These are phyloP conservation scores for Stratiolaelaps scimitus DNA, from an alignment of 1,140 invertebrate genomes.

Conservation along the genomic window DNA sequence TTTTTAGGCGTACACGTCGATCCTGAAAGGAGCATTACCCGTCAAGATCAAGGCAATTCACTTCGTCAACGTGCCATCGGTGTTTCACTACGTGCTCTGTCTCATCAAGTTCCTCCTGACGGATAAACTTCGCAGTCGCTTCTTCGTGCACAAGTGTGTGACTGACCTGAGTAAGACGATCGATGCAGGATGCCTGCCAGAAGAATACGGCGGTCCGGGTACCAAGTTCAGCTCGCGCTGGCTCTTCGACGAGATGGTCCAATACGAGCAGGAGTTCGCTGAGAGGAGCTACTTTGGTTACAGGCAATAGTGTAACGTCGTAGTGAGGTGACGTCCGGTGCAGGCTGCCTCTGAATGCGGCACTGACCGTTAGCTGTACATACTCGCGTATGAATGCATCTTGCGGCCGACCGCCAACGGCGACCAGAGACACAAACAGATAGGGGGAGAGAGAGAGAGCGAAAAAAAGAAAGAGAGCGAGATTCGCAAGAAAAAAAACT, in stretches of 20 bases:
- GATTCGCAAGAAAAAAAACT: no score
- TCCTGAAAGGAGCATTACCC: constrained; percentile 20
- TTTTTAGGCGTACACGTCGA: constrained; percentile 22
- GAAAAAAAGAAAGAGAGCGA: no score
- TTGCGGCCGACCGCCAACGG: no score
- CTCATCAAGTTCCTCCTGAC: constrained; percentile 26
- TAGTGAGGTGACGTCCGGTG: no score
- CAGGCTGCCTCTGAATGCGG: no score
- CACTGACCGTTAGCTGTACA: no score
- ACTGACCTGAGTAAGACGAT: constrained; percentile 25
- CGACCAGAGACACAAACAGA: no score
- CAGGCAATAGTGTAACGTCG: not conserved
- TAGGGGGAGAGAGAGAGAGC: no score
- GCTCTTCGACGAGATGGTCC: constrained; percentile 26
- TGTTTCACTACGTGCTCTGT: constrained; percentile 20
- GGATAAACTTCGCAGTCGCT: constrained; percentile 21
- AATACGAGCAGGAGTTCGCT: constrained; percentile 26
- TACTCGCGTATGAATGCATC: no score
- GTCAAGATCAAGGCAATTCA: constrained; percentile 27
- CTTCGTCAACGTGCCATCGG: constrained; percentile 17
- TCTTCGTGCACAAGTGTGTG: constrained; percentile 27
- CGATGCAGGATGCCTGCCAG: constrained; percentile 17
- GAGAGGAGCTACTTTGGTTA: constrained; percentile 25
- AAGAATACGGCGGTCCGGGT: constrained; percentile 14
- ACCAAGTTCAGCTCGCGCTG: constrained; percentile 26